phyloP scores from a whole-genome alignment of 2,113 vertebrate species.

The Calonectris borealis region DNA sequence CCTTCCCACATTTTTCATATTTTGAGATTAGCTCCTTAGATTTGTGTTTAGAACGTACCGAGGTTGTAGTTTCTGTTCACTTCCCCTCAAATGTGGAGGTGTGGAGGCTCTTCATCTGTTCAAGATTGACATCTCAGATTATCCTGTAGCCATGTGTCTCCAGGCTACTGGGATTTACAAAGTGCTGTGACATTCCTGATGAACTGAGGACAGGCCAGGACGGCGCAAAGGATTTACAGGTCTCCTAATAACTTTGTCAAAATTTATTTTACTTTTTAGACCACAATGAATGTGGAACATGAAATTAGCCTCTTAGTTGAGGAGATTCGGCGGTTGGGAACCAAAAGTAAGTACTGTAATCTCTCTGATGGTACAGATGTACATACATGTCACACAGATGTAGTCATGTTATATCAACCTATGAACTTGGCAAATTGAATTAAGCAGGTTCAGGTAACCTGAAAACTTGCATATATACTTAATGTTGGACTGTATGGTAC shows the following conservation, averaged over 20 bases:
- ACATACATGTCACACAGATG: neutral
- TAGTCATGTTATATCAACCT: neutral
- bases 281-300: slow-evolving; percentile 88
- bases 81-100: neutral
- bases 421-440: neutral
- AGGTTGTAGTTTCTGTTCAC: neutral
- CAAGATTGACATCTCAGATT: neutral
- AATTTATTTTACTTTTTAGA: slow-evolving; percentile 46
- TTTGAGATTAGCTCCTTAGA: neutral
- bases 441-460: neutral
- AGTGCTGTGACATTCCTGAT: neutral
- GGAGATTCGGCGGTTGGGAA: slow-evolving; percentile 91
- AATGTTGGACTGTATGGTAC: neutral
- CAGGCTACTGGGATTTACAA: neutral
- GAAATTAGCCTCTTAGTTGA: slow-evolving; percentile 86
- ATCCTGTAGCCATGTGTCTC: neutral
- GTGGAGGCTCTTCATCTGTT: neutral
- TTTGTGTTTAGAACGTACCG: neutral
- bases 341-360: slow-evolving; percentile 82
- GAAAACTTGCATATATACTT: neutral
- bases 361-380: neutral
- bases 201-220: neutral
- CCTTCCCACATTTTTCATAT: neutral
- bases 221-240: neutral
- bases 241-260: neutral